Evolutionary conservation across 2,888 invertebrate genomes (phyloP).

Genomic region (Callyntrura guangdongensis): DNA sequence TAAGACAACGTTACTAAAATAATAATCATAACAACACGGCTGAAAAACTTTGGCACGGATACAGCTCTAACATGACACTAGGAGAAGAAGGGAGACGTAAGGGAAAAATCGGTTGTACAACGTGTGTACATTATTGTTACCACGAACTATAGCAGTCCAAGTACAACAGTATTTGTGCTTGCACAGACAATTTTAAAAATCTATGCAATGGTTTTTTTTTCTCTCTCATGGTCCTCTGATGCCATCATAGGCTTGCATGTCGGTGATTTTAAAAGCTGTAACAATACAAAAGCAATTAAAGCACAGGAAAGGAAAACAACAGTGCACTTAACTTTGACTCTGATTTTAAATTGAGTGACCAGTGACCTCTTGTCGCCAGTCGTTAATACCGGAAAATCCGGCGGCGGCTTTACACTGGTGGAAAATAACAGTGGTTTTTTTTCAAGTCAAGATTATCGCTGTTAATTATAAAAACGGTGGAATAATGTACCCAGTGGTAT

Average conservation of each 20-base stretch:
- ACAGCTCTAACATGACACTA: too few species aligned
- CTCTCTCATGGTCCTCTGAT: background rate
- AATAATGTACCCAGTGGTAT: background rate
- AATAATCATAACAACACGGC: background rate
- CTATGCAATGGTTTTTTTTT: background rate
- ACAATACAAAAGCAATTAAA: slow-evolving; percentile 30
- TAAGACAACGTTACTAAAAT: background rate
- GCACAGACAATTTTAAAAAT: background rate
- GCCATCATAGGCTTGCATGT: background rate
- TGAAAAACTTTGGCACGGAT: background rate
- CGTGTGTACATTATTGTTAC: background rate
- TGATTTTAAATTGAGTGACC: background rate
- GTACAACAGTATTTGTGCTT: background rate
- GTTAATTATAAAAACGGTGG: slow-evolving; percentile 47
- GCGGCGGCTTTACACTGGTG: background rate
- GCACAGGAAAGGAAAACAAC: background rate
- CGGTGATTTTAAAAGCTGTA: slow-evolving; percentile 11
- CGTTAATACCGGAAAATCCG: background rate
- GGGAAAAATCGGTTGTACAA: background rate
- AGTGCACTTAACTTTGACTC: slow-evolving; percentile 39
- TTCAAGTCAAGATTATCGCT: slow-evolving; percentile 34
- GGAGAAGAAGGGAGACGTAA: background rate
- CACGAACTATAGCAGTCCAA: background rate
- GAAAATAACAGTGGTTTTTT: background rate
- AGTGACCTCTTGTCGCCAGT: slow-evolving; percentile 31